Percentiles rank a stretch among this genome's conserved stretches.
phyloP scores from a whole-genome alignment of 2,797 vertebrate species.

The Schizopygopsis malacanthus region DNA sequence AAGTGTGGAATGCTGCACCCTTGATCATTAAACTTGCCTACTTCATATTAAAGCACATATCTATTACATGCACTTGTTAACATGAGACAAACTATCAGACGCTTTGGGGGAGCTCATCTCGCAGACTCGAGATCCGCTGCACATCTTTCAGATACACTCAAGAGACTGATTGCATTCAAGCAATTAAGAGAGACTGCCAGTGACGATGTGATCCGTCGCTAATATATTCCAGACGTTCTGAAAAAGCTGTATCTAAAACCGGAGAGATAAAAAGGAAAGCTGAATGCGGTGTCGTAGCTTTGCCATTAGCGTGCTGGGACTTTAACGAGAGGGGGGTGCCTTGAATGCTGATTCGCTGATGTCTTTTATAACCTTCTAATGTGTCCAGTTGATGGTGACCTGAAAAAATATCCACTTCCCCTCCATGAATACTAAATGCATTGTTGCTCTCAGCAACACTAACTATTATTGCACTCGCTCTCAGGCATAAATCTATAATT shows the following conservation, averaged over 20 bases:
- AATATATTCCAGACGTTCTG: conserved; percentile 56
- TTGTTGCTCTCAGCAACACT: conserved; percentile 46
- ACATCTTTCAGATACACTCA: conserved; percentile 43
- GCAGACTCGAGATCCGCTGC: conserved; percentile 40
- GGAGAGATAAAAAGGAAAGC: conserved; percentile 55
- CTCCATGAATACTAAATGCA: conserved; percentile 56
- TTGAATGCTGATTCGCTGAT: conserved; percentile 58
- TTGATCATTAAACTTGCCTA: conserved; percentile 16
- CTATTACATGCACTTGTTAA: conserved; percentile 50
- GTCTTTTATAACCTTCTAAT: conserved; percentile 65
- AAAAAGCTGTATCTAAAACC: conserved; percentile 54
- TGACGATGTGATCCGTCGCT: conserved; percentile 57
- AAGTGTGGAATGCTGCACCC: neutral
- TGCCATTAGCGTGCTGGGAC: conserved; percentile 54
- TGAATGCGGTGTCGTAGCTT: conserved; percentile 50
- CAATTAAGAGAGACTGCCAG: conserved; percentile 55
- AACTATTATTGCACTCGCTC: conserved; percentile 33
- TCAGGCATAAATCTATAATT: conserved; percentile 40
- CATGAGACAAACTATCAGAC: conserved; percentile 54
- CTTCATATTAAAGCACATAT: conserved; percentile 39
- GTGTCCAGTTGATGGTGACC: conserved; percentile 60
- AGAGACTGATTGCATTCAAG: conserved; percentile 49
- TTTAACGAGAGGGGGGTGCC: conserved; percentile 55
- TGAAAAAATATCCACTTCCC: conserved; percentile 55
- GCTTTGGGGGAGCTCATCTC: conserved; percentile 46